Conservation (phyloP, 1,140 invertebrate genomes). For the Pseudomyrmex gracilis region DNA sequence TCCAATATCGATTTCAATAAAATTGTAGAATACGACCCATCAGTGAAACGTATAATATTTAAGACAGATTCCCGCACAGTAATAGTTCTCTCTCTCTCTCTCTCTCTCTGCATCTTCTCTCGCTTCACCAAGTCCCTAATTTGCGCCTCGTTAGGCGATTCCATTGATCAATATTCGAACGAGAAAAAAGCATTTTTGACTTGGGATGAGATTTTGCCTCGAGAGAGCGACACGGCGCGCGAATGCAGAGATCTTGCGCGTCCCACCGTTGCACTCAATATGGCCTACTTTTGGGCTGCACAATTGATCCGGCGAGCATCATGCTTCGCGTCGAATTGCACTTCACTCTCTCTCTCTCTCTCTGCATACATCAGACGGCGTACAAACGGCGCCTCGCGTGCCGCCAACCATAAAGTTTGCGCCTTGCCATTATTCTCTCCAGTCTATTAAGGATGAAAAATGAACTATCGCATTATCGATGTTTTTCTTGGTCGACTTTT, state of each 20-base stretch:
- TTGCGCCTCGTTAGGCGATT: neutral
- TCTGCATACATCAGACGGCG: neutral
- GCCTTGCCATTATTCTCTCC: conserved; percentile 13
- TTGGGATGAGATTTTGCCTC: conserved; percentile 7
- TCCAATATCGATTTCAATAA: too few species aligned
- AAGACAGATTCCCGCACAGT: too few species aligned
- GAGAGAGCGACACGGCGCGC: neutral
- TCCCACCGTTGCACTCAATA: conserved; percentile 43
- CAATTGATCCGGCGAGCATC: conserved; percentile 62
- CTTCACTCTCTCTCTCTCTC: too few species aligned
- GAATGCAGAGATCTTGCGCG: conserved; percentile 41
- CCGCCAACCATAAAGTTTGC: conserved; percentile 15
- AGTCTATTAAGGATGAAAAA: conserved; percentile 41
- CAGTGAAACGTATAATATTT: too few species aligned
- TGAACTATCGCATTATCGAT: conserved; percentile 44
- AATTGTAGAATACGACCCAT: too few species aligned
- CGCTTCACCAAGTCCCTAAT: neutral
- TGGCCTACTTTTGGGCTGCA: conserved; percentile 61
- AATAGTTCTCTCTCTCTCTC: too few species aligned
- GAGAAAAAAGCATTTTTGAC: neutral
- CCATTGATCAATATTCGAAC: neutral
- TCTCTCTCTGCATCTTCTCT: too few species aligned
- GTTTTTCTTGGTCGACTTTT: conserved; percentile 39
- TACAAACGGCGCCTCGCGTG: conserved; percentile 18
- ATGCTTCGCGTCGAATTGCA: conserved; percentile 49